Evolutionary conservation across 2,888 invertebrate genomes (phyloP).

Genomic region (Drosophila robusta): DNA sequence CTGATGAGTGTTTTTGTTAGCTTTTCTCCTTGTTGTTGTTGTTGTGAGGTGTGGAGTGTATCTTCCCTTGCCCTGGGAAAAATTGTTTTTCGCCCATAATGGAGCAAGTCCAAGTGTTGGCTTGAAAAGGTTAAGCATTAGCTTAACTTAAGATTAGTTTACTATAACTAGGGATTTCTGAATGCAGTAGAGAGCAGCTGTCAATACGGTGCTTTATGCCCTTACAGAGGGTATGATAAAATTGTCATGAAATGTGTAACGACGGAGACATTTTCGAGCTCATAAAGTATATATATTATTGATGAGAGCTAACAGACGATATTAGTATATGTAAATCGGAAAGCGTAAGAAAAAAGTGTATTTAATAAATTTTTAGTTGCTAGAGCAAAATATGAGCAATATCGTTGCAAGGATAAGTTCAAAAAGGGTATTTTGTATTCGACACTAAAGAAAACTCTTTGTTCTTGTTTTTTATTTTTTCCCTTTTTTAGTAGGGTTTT

Average conservation of each 20-base stretch:
- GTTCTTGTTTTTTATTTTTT: conserved; percentile 1
- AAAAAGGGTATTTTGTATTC: too few species aligned
- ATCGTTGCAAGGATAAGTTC: too few species aligned
- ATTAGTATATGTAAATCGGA: too few species aligned
- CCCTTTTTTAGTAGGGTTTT: conserved; percentile 28
- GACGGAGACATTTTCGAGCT: too few species aligned
- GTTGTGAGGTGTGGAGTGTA: background rate
- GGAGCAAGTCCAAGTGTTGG: background rate
- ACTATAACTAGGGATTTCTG: background rate
- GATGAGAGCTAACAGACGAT: too few species aligned
- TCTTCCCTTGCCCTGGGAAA: background rate
- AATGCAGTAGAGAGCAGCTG: too few species aligned
- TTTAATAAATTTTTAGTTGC: too few species aligned
- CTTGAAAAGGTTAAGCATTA: background rate
- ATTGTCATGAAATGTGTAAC: background rate
- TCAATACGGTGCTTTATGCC: too few species aligned
- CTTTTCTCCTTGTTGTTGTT: conserved; percentile 7
- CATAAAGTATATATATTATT: too few species aligned
- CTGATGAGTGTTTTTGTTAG: conserved; percentile 21
- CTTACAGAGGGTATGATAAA: background rate
- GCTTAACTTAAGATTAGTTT: background rate
- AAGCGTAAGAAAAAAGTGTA: too few species aligned
- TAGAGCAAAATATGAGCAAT: too few species aligned
- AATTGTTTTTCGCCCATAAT: background rate
- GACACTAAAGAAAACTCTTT: too few species aligned